Evolutionary conservation across 2,888 invertebrate species (phyloP).

Genomic region (Cenopis cana): DNA sequence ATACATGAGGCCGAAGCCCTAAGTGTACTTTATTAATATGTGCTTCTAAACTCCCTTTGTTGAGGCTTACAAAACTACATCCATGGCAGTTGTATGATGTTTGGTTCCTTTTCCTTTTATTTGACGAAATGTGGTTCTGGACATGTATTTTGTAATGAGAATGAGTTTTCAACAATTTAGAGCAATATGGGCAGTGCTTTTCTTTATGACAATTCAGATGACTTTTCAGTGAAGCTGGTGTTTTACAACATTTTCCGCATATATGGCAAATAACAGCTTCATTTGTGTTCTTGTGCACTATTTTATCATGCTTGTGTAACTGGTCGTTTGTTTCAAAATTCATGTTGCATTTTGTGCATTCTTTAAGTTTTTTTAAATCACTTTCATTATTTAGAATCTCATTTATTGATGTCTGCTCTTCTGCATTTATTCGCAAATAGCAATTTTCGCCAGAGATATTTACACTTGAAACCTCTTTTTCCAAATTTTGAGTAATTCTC

Average conservation of each 20-base stretch:
- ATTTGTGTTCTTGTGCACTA: constrained; percentile 47
- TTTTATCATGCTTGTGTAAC: constrained; percentile 49
- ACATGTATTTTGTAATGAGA: constrained; percentile 58
- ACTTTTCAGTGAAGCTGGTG: constrained; percentile 50
- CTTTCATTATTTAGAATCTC: constrained; percentile 4
- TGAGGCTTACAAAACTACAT: constrained; percentile 60
- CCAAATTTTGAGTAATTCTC: constrained; percentile 48
- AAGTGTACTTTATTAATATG: constrained; percentile 68
- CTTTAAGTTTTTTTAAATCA: constrained; percentile 3
- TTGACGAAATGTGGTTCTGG: constrained; percentile 51
- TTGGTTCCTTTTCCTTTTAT: constrained; percentile 49
- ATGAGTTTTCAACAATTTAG: constrained; percentile 59
- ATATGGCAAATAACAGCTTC: constrained; percentile 55
- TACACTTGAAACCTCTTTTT: constrained; percentile 48
- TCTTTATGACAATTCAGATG: constrained; percentile 56
- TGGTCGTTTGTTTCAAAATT: constrained; percentile 48
- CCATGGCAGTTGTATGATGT: constrained; percentile 54
- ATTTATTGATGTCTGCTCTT: constrained; percentile 21
- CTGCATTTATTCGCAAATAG: constrained; percentile 32
- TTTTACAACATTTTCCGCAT: constrained; percentile 57
- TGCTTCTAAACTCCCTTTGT: constrained; percentile 61
- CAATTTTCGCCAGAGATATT: constrained; percentile 41
- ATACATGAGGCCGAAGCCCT: constrained; percentile 57
- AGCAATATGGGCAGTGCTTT: constrained; percentile 60
- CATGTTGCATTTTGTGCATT: constrained; percentile 49